Evolutionary conservation across 2,888 invertebrate genomes (phyloP), one percentile per base, ranked within the genome.

Genomic region (Epinotia nisella): DNA sequence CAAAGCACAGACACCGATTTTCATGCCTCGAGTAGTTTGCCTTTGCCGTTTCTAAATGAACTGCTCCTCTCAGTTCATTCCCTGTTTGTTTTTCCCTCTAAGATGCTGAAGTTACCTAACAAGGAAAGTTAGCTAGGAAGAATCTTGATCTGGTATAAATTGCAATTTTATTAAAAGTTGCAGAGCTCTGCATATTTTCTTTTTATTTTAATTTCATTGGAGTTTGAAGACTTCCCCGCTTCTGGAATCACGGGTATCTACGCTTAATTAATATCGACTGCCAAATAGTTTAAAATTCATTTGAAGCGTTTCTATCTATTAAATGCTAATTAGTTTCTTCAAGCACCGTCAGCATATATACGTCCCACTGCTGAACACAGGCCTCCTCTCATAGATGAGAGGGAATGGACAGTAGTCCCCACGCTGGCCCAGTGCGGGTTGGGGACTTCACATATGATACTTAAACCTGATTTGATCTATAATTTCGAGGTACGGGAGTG

Each of bases 81-180:
- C 21, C 66, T 24, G 56, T 56, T 66, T 66, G 66, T 66, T 66
- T 62, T 56, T 29, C 53, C 55, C 19, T 39, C 55, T 66, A 56
- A 66, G 66, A 56, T 41, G n/a, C 55, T 41, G 55, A 66, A 66
- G 55, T 66, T 56, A 41, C 55, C 55, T 66, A 66, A 56, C 56
- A 56, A 55, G 65, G 66, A 66, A 66, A 66, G 55, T 66, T 55
- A 19, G 15, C 58, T 58, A 17, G 15, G 15, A 66, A 24, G 66
- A 55, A 66, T 66, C 66, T 56, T 41, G 66, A 66, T 66, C 66
- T 55, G 39, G 41, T 66, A 66, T 66, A 56, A 56, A 66, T 66
- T 66, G 41, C 55, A 66, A 56, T 66, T 55, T 66, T 66, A 56
- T 66, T 39, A 56, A 66, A 66, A 66, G 39, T 66, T 66, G 66